Percentiles rank a stretch among this genome's conserved stretches.
Evolutionary conservation across 2,888 invertebrate genomes (phyloP).

Genomic region (Drosophila algonquin): DNA sequence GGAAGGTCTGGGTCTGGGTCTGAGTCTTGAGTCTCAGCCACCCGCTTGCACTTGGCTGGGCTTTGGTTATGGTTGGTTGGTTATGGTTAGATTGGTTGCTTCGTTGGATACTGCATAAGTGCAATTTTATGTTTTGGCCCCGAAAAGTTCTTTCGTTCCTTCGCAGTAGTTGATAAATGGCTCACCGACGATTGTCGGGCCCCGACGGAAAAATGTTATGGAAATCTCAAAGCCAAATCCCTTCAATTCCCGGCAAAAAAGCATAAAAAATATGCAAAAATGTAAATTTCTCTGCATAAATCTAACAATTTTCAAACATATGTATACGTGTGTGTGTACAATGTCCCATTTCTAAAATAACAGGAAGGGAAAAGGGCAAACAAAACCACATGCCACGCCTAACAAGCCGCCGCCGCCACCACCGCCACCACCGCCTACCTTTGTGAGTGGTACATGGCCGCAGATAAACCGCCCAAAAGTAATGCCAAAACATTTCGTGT

Average conservation of each 20-base stretch:
- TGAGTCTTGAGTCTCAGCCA: neutral
- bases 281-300: conserved; percentile 69
- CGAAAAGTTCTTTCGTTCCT: conserved; percentile 46
- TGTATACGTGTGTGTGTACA: conserved; percentile 40
- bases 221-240: conserved; percentile 54
- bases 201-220: conserved; percentile 21
- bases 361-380: conserved; percentile 17
- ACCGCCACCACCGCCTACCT: conserved; percentile 52
- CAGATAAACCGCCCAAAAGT: conserved; percentile 63
- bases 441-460: conserved; percentile 39
- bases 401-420: conserved; percentile 28
- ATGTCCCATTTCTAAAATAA: conserved; percentile 44
- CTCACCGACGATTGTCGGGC: conserved; percentile 11
- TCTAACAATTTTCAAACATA: conserved; percentile 67
- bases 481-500: conserved; percentile 72
- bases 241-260: conserved; percentile 35
- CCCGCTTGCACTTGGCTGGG: conserved; percentile 66
- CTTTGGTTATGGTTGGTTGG: conserved; percentile 67
- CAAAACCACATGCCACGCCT: conserved; percentile 58
- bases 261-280: conserved; percentile 48
- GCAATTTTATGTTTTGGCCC: conserved; percentile 72
- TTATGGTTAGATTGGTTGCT: conserved; percentile 47
- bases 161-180: conserved; percentile 72
- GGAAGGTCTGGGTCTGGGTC: neutral
- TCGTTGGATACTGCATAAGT: conserved; percentile 62